These are phyloP conservation scores for Homarus americanus DNA, from an alignment of 1,140 invertebrate species.

Conservation along the genomic window DNA sequence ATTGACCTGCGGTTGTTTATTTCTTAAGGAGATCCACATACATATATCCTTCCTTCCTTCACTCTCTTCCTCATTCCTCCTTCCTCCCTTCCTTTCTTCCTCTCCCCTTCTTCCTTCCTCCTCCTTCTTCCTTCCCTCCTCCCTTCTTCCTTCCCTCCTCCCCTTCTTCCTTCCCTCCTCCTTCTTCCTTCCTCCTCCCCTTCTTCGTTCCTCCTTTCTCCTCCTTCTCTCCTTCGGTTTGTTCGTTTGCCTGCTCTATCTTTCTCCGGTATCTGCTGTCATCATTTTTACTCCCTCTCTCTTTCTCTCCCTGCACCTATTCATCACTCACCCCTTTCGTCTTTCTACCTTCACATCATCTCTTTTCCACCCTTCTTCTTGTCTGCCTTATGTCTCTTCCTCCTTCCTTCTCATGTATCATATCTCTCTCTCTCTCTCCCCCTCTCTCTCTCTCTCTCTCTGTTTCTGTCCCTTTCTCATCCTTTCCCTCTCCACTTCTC, in stretches of 20 bases:
- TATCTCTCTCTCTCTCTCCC: too few relatives aligned
- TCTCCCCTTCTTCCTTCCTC: not conserved
- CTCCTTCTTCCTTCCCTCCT: not conserved
- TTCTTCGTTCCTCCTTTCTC: slow-evolving; percentile 7
- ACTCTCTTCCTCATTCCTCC: not conserved
- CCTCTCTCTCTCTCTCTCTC: too few relatives aligned
- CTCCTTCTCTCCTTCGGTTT: not conserved
- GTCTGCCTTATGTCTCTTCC: too few relatives aligned
- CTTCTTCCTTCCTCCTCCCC: not conserved
- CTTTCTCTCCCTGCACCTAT: not conserved
- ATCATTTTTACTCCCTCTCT: not conserved
- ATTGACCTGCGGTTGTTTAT: too few relatives aligned
- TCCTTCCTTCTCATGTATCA: too few relatives aligned
- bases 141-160: not conserved
- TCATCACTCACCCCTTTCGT: not conserved
- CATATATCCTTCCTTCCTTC: not conserved
- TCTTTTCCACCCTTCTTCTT: too few relatives aligned
- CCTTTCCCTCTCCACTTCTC: too few relatives aligned
- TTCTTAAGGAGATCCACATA: too few relatives aligned
- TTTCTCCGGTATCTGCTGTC: too few relatives aligned
- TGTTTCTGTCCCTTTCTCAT: too few relatives aligned
- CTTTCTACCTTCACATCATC: not conserved
- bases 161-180: not conserved
- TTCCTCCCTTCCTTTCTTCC: not conserved
- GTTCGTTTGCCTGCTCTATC: too few relatives aligned